Evolutionary conservation across 2,797 vertebrate species (phyloP).

Genomic region (Cirrhinus mrigala): DNA sequence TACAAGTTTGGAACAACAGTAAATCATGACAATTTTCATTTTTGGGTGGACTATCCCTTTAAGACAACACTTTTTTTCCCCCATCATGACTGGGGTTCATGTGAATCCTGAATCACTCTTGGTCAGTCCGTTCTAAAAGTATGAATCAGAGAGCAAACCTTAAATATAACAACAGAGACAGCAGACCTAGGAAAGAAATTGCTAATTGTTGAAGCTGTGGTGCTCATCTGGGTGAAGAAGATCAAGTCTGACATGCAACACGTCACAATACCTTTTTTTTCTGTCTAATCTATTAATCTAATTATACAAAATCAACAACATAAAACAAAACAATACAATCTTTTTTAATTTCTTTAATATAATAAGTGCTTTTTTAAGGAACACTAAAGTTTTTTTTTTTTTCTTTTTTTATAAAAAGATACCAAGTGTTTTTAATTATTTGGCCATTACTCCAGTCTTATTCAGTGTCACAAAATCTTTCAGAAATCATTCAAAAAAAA

Average conservation of each 20-base stretch:
- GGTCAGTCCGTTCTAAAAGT: neutral
- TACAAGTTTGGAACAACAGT: neutral
- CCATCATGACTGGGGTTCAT: neutral
- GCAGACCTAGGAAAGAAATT: neutral
- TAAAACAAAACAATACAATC: neutral
- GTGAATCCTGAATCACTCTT: constrained; percentile 27
- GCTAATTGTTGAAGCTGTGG: neutral
- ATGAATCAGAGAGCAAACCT: neutral
- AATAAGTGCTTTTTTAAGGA: too few species aligned
- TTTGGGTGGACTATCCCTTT: neutral
- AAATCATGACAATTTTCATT: neutral
- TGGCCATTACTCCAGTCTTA: too few species aligned
- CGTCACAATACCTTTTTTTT: neutral
- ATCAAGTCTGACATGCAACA: neutral
- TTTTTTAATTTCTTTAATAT: neutral
- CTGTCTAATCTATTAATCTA: neutral
- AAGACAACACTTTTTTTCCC: neutral
- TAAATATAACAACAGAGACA: neutral
- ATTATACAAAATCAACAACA: neutral
- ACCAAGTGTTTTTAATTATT: neutral
- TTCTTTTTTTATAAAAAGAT: too few species aligned
- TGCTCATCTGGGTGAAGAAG: neutral
- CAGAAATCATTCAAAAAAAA: too few species aligned
- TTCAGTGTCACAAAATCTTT: too few species aligned
- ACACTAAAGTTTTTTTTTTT: too few species aligned